Evolutionary conservation across 2,888 invertebrate species (phyloP).

Genomic region (Sussaba pulchella): DNA sequence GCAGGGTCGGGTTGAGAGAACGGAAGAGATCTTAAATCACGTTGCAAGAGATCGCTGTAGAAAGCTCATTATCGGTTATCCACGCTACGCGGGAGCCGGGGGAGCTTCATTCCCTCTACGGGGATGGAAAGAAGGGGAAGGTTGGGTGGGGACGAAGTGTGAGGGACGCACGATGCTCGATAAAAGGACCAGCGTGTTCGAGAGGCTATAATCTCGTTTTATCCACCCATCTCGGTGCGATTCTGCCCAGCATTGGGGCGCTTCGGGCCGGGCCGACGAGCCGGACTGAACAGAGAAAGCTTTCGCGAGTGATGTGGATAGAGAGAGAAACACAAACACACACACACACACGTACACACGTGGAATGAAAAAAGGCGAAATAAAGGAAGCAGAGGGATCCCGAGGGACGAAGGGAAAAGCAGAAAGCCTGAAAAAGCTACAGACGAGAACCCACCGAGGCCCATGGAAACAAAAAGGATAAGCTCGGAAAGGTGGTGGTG

Average conservation of each 20-base stretch:
- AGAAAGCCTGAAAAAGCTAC: conserved; percentile 29
- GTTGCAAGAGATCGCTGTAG: conserved; percentile 45
- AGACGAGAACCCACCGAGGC: background rate
- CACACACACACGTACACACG: no score
- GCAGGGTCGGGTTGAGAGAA: background rate
- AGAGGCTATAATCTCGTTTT: conserved; percentile 52
- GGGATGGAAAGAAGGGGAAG: background rate
- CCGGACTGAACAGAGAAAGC: conserved; percentile 4
- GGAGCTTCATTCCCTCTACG: background rate
- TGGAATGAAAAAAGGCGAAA: background rate
- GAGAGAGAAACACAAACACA: conserved; percentile 10
- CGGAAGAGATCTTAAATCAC: conserved; percentile 24
- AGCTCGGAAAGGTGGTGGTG: conserved; percentile 23
- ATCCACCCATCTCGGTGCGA: conserved; percentile 40
- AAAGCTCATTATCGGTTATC: conserved; percentile 57
- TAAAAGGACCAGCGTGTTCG: conserved; percentile 38
- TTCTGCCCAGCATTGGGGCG: conserved; percentile 1
- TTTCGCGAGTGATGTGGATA: conserved; percentile 1
- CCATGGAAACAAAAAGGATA: conserved; percentile 37
- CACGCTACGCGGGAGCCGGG: conserved; percentile 6
- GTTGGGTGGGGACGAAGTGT: background rate
- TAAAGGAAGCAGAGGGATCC: conserved; percentile 49
- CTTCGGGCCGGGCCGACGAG: conserved; percentile 6
- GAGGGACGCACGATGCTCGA: conserved; percentile 11
- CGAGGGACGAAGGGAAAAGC: conserved; percentile 47